A percentile compares a stretch with the other conserved stretches of the same genome.
phyloP scores from a whole-genome alignment of 2,888 invertebrate genomes.

The Neria commutata region DNA sequence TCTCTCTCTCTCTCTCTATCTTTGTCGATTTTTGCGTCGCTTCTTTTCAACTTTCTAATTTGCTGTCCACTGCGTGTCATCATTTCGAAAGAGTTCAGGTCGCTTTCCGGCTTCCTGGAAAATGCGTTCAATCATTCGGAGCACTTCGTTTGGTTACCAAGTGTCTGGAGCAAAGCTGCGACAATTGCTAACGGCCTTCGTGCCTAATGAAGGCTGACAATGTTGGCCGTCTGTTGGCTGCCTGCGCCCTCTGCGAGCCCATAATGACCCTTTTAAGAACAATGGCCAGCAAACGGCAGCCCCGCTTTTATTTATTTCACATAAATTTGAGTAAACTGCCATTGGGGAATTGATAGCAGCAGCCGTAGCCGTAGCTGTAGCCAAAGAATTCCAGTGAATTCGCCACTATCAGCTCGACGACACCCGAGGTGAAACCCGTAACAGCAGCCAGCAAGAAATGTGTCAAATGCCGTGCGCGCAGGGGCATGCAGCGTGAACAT shows the following conservation, averaged over 20 bases:
- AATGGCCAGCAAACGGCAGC: conserved; percentile 17
- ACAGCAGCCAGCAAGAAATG: conserved; percentile 6
- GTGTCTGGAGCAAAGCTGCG: conserved; percentile 38
- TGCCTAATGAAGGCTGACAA: conserved; percentile 52
- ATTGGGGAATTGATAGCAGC: conserved; percentile 46
- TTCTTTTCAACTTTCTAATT: conserved; percentile 26
- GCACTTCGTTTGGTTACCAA: conserved; percentile 8
- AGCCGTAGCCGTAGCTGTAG: conserved; percentile 24
- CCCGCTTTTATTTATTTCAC: conserved; percentile 47
- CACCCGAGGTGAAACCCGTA: conserved; percentile 1
- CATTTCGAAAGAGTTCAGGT: conserved; percentile 6
- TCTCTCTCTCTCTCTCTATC: conserved; percentile 8
- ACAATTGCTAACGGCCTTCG: conserved; percentile 50
- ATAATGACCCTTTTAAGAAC: neutral
- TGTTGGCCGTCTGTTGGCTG: conserved; percentile 26
- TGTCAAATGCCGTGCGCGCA: conserved; percentile 17
- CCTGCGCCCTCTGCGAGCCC: neutral
- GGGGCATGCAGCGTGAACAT: conserved; percentile 49
- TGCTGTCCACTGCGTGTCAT: conserved; percentile 30
- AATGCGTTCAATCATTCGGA: neutral
- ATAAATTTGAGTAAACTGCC: conserved; percentile 53
- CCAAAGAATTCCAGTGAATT: conserved; percentile 43
- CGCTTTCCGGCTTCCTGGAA: neutral
- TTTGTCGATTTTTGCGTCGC: conserved; percentile 24
- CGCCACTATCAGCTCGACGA: conserved; percentile 31